Evolutionary conservation across 2,113 vertebrate genomes (phyloP), one percentile per base, ranked within the genome.

Genomic region (Addax nasomaculatus): DNA sequence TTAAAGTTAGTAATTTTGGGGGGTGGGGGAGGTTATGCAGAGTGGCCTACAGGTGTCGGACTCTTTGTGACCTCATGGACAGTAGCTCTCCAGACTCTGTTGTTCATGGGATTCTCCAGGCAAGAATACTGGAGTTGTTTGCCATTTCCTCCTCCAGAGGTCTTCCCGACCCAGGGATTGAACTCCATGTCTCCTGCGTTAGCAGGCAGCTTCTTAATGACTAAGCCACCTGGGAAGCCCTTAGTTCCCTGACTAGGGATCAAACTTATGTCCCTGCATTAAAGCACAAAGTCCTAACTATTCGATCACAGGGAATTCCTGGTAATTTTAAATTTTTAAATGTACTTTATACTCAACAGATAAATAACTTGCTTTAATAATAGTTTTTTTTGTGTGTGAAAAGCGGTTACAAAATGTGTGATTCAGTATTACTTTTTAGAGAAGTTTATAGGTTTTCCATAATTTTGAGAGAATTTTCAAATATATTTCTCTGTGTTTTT

Each of bases 381-480:
- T 76, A 78, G 16, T 39, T 92, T 79, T 89, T 36, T 53, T 3
- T 43, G 53, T 80, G 53, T 80, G 19, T 84, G 11, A 47, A 93
- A 78, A 84, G 17, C 62, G 30, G 33, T 3, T 88, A 51, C 1
- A 70, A 92, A 79, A 17, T 85, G 95, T 95, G 23, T 89, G 47
- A 60, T 89, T 87, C 10, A 70, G 0, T 94, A 47, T 84, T 21
- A 92, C 16, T 62, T 97, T 96, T 85, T 85, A 80, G 36, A 81
- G 15, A 64, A 10, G 9, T 85, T 97, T 95, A 12, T 16, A 36
- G 60, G 9, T 89, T 87, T 93, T 60, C 21, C 33, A 45, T 64
- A 64, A 45, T 90, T 85, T 90, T 64, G 33, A 96, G 55, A 86
- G 62, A 90, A 58, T 43, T 95, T 96, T 93, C 53, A 84, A 85